Evolutionary conservation across 2,113 vertebrate genomes (phyloP), one percentile per base, ranked within the genome.

Genomic region (Miniopterus natalensis): DNA sequence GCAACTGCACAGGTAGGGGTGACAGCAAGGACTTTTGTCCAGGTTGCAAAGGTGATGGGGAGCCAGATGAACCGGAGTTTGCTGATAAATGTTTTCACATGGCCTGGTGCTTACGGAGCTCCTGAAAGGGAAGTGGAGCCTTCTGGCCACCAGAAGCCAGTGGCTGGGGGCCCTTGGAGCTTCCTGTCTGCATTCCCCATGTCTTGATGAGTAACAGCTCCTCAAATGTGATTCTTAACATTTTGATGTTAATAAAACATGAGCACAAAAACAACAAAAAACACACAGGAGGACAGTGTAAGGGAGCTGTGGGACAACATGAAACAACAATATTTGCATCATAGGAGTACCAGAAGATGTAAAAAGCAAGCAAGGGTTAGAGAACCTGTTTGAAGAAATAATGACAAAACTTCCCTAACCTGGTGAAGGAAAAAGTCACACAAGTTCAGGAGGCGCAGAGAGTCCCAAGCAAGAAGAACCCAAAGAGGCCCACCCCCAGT

Each of bases 161-260:
- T 15, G 65, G 36, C 51, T 21, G 40, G 49, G 36, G 42, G 21
- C 14, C 59, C 55, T 40, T 0, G 1, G 40, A 6, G 71, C 84
- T 71, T 84, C 25, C 40, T 14, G 31, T 6, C 85, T 31, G 51
- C 5, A 5, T 5, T 5, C 59, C 47, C 23, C 66, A 8, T 23
- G 0, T 20, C n/a, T 2, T 20, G 73, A 57, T 42, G 27, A 66
- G 2, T 42, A 36, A 55, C 27, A 15, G 4, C 45, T 31, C 53
- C 73, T 80, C 49, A 70, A 77, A 59, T 36, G 36, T 27, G 42
- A 83, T 20, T n/a, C n/a, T 73, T 25, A 9, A n/a, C 20, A 20
- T 49, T 74, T 74, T 42, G 81, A 29, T 42, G 11, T 47, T 42
- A 94, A 94, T 59, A 89, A 90, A 87, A 81, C 79, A 88, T 65